phyloP scores from a whole-genome alignment of 2,888 invertebrate genomes.

The Cerastis rubricosa region DNA sequence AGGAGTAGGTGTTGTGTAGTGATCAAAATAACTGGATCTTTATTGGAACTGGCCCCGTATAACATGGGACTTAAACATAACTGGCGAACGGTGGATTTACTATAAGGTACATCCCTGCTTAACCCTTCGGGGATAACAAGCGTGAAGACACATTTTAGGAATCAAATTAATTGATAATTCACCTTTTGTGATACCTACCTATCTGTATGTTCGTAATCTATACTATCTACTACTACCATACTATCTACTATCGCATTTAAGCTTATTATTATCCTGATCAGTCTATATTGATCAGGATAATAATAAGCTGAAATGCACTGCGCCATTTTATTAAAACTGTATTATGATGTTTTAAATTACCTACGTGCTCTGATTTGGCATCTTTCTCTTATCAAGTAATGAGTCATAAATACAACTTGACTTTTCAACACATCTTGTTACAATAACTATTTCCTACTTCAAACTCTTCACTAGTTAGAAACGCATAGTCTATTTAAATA shows the following conservation, averaged over 20 bases:
- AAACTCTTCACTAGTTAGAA: not conserved
- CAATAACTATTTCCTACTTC: constrained; percentile 14
- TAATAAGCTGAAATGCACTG: not conserved
- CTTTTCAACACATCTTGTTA: not conserved
- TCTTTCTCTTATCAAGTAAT: not conserved
- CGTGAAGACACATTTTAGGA: no score
- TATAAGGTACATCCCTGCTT: not conserved
- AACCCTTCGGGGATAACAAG: no score
- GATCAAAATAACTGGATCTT: no score
- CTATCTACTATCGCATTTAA: no score
- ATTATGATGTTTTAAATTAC: not conserved
- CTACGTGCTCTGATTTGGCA: not conserved
- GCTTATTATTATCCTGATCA: no score
- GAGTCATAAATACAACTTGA: not conserved
- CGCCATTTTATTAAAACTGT: not conserved
- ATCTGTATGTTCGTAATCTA: no score
- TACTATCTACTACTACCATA: no score
- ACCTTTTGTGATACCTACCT: no score
- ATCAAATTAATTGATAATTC: not conserved
- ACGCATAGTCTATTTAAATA: not conserved
- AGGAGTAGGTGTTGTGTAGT: no score
- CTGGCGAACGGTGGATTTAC: not conserved
- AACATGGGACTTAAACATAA: no score
- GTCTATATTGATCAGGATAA: not conserved
- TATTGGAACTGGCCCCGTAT: no score